Conservation (phyloP, 2,888 invertebrate species). For the Cerceris ruficornis region DNA sequence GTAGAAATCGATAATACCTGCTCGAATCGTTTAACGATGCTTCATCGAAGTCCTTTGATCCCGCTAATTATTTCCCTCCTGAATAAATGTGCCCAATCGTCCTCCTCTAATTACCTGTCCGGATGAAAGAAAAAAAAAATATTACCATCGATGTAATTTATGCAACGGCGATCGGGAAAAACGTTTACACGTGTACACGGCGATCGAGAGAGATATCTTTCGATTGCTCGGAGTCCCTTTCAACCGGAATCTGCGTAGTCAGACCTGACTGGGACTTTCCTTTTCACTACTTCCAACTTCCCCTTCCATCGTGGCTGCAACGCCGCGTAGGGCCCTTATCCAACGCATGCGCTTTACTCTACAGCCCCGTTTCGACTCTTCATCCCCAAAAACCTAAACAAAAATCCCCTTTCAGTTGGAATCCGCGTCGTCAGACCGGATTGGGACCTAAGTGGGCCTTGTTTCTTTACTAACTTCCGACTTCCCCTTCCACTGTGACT, state of each 20-base stretch:
- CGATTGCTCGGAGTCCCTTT: constrained; percentile 28
- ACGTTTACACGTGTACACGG: not conserved
- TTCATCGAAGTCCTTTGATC: constrained; percentile 47
- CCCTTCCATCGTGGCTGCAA: no score
- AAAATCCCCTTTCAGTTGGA: no score
- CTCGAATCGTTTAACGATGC: constrained; percentile 51
- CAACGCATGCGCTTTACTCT: no score
- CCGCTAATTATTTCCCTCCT: constrained; percentile 54
- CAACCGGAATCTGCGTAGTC: not conserved
- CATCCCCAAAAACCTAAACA: no score
- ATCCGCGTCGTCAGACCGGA: no score
- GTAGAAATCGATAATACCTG: constrained; percentile 54
- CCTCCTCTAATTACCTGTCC: constrained; percentile 45
- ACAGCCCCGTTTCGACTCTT: no score
- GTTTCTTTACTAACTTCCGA: no score
- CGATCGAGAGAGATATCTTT: constrained; percentile 31
- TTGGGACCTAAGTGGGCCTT: no score
- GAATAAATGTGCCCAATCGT: constrained; percentile 25
- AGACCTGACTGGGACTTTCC: no score
- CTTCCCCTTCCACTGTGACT: no score
- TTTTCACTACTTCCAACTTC: no score
- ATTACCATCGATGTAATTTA: constrained; percentile 22
- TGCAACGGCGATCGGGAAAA: constrained; percentile 6
- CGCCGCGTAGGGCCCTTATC: no score
- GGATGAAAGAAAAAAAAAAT: not conserved